Conservation (phyloP, 1,140 invertebrate genomes). For the Stegodyphus mimosarum region DNA sequence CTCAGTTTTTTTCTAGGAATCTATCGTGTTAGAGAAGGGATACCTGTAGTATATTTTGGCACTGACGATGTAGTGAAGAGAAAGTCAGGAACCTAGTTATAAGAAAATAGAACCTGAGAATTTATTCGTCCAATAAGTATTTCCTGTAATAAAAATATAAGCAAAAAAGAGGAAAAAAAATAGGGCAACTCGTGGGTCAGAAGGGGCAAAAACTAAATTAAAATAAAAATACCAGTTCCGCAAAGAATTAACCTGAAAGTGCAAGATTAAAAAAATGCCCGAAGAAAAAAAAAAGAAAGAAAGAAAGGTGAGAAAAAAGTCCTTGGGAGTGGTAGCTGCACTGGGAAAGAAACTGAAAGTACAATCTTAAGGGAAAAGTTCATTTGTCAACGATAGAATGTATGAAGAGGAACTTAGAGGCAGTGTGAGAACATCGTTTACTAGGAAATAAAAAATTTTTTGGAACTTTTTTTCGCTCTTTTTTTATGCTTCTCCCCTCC, state of each 20-base stretch:
- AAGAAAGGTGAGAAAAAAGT: neutral
- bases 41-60: too few relatives aligned
- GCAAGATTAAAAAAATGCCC: neutral
- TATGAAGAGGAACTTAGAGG: neutral
- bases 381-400: neutral
- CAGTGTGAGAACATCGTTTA: conserved; percentile 4
- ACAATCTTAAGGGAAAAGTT: neutral
- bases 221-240: too few relatives aligned
- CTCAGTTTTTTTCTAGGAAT: too few relatives aligned
- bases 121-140: neutral
- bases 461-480: neutral
- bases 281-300: neutral
- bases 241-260: too few relatives aligned
- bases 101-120: conserved; percentile 1
- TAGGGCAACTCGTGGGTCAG: neutral
- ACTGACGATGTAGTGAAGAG: too few relatives aligned
- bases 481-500: neutral
- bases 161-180: neutral
- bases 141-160: neutral
- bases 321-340: neutral
- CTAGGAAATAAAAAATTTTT: neutral
- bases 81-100: too few relatives aligned
- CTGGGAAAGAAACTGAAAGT: conserved; percentile 6
- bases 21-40: too few relatives aligned
- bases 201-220: neutral